Evolutionary conservation across 2,797 vertebrate genomes (phyloP).

Genomic region (Anguilla pacifica): DNA sequence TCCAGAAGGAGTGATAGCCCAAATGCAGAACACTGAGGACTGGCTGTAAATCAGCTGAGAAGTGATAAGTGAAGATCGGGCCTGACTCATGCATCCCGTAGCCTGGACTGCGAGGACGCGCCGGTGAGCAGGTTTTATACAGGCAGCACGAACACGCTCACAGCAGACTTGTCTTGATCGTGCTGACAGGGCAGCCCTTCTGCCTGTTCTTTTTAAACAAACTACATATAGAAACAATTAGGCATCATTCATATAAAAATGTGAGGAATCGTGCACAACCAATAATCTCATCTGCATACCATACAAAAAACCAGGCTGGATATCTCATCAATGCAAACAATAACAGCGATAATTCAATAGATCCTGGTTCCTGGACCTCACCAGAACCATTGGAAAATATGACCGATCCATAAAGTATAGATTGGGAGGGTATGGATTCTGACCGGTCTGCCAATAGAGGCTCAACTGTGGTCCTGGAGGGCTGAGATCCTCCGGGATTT

Average conservation of each 20-base stretch:
- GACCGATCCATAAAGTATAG: conserved; percentile 69
- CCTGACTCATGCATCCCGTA: not conserved
- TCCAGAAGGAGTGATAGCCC: not conserved
- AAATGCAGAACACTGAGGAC: not conserved
- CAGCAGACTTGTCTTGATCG: not conserved
- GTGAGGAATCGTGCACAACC: conserved; percentile 60
- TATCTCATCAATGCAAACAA: conserved; percentile 59
- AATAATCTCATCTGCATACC: conserved; percentile 58
- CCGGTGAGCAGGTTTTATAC: not conserved
- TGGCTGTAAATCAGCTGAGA: not conserved
- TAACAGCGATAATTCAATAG: conserved; percentile 36
- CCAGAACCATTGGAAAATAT: conserved; percentile 58
- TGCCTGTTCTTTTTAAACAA: conserved; percentile 51
- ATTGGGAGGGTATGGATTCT: conserved; percentile 42
- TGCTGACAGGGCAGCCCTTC: not conserved
- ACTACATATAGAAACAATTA: conserved; percentile 43
- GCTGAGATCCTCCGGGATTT: not conserved
- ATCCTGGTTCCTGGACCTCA: conserved; percentile 62
- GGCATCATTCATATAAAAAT: conserved; percentile 60
- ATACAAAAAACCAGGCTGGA: conserved; percentile 67
- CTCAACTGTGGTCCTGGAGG: conserved; percentile 4
- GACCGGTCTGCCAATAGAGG: conserved; percentile 25
- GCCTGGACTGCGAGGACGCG: not conserved
- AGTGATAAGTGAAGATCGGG: not conserved
- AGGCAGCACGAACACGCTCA: not conserved